phyloP scores from a whole-genome alignment of 2,888 invertebrate genomes.

The Elegia similella region DNA sequence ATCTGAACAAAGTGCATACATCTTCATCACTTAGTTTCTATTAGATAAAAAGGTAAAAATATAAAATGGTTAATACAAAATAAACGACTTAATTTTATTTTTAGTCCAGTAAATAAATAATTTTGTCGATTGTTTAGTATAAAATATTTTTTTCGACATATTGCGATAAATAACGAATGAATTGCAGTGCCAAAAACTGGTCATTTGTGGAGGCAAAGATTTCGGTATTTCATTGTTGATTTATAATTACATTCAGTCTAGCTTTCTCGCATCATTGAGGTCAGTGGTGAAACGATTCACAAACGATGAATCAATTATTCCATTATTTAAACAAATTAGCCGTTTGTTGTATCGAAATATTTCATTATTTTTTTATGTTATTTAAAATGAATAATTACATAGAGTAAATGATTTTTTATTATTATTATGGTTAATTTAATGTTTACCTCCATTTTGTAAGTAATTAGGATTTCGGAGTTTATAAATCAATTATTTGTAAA shows the following conservation, averaged over 20 bases:
- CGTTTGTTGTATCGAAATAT: constrained; percentile 74
- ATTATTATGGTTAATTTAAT: constrained; percentile 58
- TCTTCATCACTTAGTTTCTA: no score
- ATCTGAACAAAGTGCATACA: no score
- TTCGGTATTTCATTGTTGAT: no score
- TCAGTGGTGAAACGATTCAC: constrained; percentile 21
- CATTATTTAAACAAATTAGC: constrained; percentile 68
- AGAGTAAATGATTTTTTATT: constrained; percentile 66
- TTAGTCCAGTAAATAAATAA: no score
- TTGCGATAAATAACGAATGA: background rate
- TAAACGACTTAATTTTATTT: no score
- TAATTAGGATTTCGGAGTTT: constrained; percentile 55
- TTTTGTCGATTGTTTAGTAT: background rate
- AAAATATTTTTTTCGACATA: background rate
- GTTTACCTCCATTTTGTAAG: constrained; percentile 69
- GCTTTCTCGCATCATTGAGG: constrained; percentile 1
- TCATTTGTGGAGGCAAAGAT: no score
- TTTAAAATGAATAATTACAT: constrained; percentile 71
- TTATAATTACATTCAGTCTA: constrained; percentile 16
- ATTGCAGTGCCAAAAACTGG: background rate
- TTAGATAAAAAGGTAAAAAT: no score
- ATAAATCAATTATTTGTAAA: constrained; percentile 30
- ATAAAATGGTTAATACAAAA: background rate
- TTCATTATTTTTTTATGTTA: constrained; percentile 76
- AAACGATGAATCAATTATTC: constrained; percentile 71